Evolutionary conservation across 1,140 invertebrate species (phyloP).

Genomic region (Bombus waltoni): DNA sequence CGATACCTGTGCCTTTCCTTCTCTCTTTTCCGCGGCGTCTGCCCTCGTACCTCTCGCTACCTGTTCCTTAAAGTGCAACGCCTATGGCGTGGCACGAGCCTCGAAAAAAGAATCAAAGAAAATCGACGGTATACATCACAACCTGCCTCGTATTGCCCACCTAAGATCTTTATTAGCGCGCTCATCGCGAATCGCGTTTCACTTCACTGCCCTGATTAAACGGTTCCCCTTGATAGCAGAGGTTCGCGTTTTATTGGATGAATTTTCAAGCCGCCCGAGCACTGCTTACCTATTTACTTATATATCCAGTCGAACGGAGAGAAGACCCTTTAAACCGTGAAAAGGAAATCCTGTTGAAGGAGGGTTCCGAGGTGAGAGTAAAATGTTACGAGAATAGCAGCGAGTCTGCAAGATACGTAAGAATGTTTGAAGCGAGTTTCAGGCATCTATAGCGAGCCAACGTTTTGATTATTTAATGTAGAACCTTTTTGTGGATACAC

Average conservation of each 20-base stretch:
- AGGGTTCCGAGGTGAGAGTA: neutral
- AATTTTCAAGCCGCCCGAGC: neutral
- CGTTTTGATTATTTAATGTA: no score
- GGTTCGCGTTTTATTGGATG: neutral
- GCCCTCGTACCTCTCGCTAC: neutral
- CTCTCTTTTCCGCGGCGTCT: neutral
- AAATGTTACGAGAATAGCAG: neutral
- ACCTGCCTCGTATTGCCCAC: constrained; percentile 12
- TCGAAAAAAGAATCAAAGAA: constrained; percentile 24
- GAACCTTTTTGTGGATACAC: no score
- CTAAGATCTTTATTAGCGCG: constrained; percentile 52
- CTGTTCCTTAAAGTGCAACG: constrained; percentile 15
- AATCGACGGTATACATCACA: constrained; percentile 22
- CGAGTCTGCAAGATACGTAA: neutral
- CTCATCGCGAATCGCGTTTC: neutral
- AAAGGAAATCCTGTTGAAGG: neutral
- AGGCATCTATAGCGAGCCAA: neutral
- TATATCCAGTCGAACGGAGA: neutral
- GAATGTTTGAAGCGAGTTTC: neutral
- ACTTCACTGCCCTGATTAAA: neutral
- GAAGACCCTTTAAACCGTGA: neutral
- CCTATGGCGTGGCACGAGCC: constrained; percentile 49
- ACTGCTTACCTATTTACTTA: neutral
- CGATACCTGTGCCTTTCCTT: constrained; percentile 53
- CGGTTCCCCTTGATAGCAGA: neutral